Percentiles rank a stretch among this genome's conserved stretches.
Conservation (phyloP, 2,888 invertebrate species). For the Glomeris marginata region DNA sequence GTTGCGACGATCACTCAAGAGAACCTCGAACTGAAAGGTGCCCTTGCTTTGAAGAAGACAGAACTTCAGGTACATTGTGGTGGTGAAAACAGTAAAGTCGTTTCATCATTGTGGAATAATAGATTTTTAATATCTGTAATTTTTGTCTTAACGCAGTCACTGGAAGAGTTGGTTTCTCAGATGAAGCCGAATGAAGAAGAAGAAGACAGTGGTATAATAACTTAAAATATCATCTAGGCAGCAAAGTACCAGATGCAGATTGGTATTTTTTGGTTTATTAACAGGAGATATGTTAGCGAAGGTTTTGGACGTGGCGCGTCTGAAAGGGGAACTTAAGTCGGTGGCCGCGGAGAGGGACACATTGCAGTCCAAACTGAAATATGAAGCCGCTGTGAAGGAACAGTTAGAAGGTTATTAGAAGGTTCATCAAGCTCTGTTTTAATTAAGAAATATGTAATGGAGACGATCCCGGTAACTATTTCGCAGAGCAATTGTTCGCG, state of each 20-base stretch:
- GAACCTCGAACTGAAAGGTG: conserved; percentile 12
- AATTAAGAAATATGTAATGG: no score
- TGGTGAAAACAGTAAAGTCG: no score
- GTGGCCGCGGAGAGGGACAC: conserved; percentile 39
- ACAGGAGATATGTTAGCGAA: conserved; percentile 25
- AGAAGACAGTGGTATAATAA: neutral
- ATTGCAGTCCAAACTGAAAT: conserved; percentile 34
- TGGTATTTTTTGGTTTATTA: neutral
- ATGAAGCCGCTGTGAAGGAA: conserved; percentile 21
- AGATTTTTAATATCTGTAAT: no score
- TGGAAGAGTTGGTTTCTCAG: conserved; percentile 13
- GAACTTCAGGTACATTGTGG: conserved; percentile 17
- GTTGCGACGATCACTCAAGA: conserved; percentile 2
- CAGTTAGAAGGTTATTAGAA: neutral
- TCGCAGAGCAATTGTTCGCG: conserved; percentile 14
- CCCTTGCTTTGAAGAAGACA: conserved; percentile 11
- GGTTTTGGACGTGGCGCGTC: conserved; percentile 40
- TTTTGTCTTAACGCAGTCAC: conserved; percentile 10
- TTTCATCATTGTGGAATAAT: no score
- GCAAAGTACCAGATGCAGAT: no score
- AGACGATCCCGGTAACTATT: no score
- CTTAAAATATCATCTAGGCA: no score
- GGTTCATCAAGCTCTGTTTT: no score
- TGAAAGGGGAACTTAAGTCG: conserved; percentile 43
- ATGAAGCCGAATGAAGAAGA: conserved; percentile 9